Evolutionary conservation across 2,888 invertebrate species (phyloP).

Genomic region (Athalia rosae): DNA sequence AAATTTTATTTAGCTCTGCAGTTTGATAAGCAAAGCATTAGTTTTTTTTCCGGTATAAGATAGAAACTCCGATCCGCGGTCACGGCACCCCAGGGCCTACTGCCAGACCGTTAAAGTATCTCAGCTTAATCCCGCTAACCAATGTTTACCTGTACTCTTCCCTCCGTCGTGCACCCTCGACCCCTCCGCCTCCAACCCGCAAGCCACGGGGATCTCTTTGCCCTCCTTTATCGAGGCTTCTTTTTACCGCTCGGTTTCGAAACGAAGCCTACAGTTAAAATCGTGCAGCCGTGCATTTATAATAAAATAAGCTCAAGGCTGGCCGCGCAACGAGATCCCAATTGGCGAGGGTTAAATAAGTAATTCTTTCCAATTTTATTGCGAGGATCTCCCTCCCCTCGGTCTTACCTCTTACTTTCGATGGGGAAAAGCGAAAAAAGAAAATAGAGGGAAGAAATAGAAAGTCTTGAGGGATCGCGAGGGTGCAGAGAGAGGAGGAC

Average conservation of each 20-base stretch:
- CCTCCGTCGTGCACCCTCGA: slow-evolving; percentile 42
- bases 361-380: slow-evolving; percentile 69
- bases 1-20: slow-evolving; percentile 55
- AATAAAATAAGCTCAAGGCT: slow-evolving; percentile 43
- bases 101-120: slow-evolving; percentile 70
- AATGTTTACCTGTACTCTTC: slow-evolving; percentile 61
- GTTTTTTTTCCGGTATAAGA: slow-evolving; percentile 60
- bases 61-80: slow-evolving; percentile 54
- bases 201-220: slow-evolving; percentile 16
- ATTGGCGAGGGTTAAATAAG: slow-evolving; percentile 65
- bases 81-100: slow-evolving; percentile 67
- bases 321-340: slow-evolving; percentile 46
- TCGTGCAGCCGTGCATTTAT: slow-evolving; percentile 47
- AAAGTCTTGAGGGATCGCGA: slow-evolving; percentile 35
- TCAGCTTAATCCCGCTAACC: slow-evolving; percentile 64
- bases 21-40: slow-evolving; percentile 63
- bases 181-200: slow-evolving; percentile 18
- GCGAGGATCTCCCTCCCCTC: slow-evolving; percentile 50
- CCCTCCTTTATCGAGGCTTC: slow-evolving; percentile 42
- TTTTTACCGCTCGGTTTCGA: slow-evolving; percentile 28
- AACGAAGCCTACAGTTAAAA: slow-evolving; percentile 40
- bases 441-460: slow-evolving; percentile 45
- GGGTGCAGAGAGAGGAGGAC: slow-evolving; percentile 21
- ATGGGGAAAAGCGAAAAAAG: slow-evolving; percentile 41
- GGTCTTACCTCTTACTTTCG: slow-evolving; percentile 47